Percentiles rank a stretch among this genome's conserved stretches.
Evolutionary conservation across 2,113 vertebrate genomes (phyloP).

Genomic region (Circaetus cinerascens): DNA sequence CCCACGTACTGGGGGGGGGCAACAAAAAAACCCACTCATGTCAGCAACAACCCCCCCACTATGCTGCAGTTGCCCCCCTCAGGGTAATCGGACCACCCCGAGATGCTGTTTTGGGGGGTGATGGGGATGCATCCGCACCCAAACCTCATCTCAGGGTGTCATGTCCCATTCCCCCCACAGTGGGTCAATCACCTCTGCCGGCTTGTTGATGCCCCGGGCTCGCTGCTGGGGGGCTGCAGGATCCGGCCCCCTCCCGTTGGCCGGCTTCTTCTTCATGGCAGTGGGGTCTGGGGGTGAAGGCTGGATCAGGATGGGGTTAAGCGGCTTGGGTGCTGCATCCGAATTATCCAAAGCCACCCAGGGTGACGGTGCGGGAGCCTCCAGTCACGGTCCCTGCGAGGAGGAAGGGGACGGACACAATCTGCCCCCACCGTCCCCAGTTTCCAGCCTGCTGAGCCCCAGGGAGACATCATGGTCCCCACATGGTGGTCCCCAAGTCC

Average conservation of each 20-base stretch:
- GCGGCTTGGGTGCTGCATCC: neutral
- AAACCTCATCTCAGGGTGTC: neutral
- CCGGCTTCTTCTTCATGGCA: constrained; percentile 67
- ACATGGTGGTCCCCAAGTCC: fast-evolving
- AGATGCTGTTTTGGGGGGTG: neutral
- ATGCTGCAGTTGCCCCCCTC: neutral
- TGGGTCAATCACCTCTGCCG: constrained; percentile 61
- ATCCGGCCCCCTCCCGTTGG: constrained; percentile 38
- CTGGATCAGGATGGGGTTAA: neutral
- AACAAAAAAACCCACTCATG: neutral
- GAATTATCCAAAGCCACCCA: neutral
- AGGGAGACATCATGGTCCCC: fast-evolving
- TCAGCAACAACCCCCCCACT: neutral
- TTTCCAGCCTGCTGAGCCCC: neutral
- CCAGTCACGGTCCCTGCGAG: neutral
- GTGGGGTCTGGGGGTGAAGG: fast-evolving
- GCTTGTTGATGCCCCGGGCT: constrained; percentile 57
- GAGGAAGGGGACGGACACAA: neutral
- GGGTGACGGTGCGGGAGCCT: neutral
- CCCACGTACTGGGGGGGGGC: constrained; percentile 84
- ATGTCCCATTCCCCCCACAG: fast-evolving
- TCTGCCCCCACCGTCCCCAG: neutral
- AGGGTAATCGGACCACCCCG: neutral
- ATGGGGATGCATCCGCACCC: fast-evolving
- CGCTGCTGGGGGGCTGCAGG: neutral